Evolutionary conservation across 2,797 vertebrate genomes (phyloP).

Genomic region (Melanogrammus aeglefinus): DNA sequence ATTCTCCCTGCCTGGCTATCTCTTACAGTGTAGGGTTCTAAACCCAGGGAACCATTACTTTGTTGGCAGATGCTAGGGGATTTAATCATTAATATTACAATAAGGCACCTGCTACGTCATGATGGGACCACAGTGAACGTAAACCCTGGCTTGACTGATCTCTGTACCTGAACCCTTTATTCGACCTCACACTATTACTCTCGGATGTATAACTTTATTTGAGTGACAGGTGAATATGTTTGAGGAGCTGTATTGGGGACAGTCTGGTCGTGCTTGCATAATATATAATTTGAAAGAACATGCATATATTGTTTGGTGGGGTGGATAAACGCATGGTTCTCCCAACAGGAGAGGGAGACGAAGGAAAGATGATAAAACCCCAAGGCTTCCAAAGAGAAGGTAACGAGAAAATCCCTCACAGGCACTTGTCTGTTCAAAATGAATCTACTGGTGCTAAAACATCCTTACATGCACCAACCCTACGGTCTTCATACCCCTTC

Average conservation of each 20-base stretch:
- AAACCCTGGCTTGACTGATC: neutral
- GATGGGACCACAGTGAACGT: neutral
- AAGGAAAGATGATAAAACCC: conserved; percentile 97
- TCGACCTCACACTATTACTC: neutral
- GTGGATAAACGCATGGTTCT: neutral
- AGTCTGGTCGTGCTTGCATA: neutral
- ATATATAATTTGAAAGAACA: neutral
- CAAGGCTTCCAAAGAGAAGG: conserved; percentile 93
- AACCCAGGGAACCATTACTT: neutral
- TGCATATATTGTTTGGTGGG: neutral
- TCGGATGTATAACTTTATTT: neutral
- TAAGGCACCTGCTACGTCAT: neutral
- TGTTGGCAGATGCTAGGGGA: neutral
- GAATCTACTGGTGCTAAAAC: too few species aligned
- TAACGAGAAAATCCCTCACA: conserved; percentile 47
- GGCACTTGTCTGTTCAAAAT: too few species aligned
- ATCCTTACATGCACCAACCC: too few species aligned
- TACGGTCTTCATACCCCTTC: too few species aligned
- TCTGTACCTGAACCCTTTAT: neutral
- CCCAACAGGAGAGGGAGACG: conserved; percentile 86
- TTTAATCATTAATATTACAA: neutral
- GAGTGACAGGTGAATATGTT: neutral
- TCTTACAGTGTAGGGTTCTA: neutral
- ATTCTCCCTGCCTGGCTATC: neutral
- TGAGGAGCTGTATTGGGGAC: neutral